These are phyloP conservation scores for Nesidiocoris tenuis DNA, from an alignment of 2,888 invertebrate species.

Conservation along the genomic window DNA sequence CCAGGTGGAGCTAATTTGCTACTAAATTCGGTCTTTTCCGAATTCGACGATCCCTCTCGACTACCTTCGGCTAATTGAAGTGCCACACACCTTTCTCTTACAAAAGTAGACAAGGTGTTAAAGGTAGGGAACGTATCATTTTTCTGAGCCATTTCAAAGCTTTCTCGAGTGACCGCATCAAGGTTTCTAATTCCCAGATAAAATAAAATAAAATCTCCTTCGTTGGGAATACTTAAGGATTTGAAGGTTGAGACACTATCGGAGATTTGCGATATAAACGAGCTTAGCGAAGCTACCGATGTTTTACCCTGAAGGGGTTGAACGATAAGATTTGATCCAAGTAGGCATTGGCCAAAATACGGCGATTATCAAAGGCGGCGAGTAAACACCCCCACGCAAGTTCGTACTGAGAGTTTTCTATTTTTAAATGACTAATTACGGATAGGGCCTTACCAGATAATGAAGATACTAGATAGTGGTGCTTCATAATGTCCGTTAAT, in stretches of 20 bases:
- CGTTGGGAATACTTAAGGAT: not conserved
- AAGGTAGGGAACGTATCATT: not conserved
- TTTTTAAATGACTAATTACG: not conserved
- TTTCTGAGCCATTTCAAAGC: conserved; percentile 4
- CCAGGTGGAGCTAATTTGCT: not conserved
- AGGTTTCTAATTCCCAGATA: not conserved
- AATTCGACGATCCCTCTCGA: not conserved
- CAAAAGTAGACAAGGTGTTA: not conserved
- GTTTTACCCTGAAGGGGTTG: not conserved
- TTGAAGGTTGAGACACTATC: not conserved
- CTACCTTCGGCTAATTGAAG: not conserved
- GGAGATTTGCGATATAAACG: not conserved
- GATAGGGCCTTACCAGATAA: not conserved
- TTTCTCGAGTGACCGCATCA: not conserved
- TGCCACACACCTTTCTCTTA: not conserved
- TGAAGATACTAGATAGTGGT: not conserved
- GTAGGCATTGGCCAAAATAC: not conserved
- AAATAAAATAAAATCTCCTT: not conserved
- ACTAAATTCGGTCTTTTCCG: not conserved
- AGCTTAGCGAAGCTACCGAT: not conserved
- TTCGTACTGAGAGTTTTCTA: not conserved
- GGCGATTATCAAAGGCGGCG: not conserved
- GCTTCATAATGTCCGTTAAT: not conserved
- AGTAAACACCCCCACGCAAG: not conserved
- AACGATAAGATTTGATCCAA: not conserved